These are phyloP conservation scores for Trilocha varians DNA, from an alignment of 2,888 invertebrate species.

Conservation along the genomic window DNA sequence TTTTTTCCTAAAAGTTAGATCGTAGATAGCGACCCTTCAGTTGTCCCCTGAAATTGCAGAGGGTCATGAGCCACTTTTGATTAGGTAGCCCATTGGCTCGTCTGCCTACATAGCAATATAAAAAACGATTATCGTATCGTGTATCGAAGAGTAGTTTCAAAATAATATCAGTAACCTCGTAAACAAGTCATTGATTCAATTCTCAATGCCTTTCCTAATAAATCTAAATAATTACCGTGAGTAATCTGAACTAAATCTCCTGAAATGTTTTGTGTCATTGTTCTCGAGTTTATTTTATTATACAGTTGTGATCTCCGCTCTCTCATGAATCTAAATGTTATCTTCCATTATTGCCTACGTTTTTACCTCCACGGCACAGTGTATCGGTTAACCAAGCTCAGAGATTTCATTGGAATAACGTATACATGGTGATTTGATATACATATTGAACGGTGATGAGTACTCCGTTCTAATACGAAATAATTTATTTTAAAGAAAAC, in stretches of 20 bases:
- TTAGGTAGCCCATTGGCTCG: too few species aligned
- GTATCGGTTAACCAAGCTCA: conserved; percentile 9
- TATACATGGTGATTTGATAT: too few species aligned
- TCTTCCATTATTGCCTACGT: conserved; percentile 28
- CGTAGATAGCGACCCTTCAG: too few species aligned
- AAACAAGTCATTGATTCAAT: background rate
- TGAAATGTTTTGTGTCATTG: conserved; percentile 3
- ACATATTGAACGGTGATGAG: conserved; percentile 3
- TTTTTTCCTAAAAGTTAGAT: too few species aligned
- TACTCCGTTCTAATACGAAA: too few species aligned
- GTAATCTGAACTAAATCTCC: background rate
- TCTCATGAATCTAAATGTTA: conserved; percentile 42
- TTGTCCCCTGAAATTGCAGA: too few species aligned
- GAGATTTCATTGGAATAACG: conserved; percentile 14
- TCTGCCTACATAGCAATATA: too few species aligned
- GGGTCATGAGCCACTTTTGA: too few species aligned
- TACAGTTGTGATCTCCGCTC: conserved; percentile 24
- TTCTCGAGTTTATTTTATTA: conserved; percentile 21
- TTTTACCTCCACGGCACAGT: conserved; percentile 18
- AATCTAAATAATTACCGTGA: background rate
- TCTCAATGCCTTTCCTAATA: background rate
- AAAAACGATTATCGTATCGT: too few species aligned
- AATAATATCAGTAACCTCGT: background rate
- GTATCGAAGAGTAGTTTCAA: background rate
- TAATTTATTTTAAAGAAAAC: too few species aligned